Percentiles rank a stretch among this genome's conserved stretches.
Conservation (phyloP, 2,888 invertebrate genomes). For the Clistopyga incitator region DNA sequence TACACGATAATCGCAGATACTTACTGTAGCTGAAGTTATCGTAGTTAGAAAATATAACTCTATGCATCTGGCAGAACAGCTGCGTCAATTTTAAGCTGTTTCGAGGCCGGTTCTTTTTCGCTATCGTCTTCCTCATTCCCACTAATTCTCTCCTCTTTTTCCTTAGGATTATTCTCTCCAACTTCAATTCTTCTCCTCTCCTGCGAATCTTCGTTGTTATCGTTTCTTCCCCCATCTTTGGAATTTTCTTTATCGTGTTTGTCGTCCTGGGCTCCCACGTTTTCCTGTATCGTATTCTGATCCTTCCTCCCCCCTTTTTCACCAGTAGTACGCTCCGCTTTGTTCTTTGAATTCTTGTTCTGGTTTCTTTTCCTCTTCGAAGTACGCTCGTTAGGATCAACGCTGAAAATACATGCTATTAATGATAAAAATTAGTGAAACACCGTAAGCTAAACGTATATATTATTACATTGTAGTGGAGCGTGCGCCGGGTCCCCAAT, state of each 20-base stretch:
- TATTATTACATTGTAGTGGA: constrained; percentile 90
- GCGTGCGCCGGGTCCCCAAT: constrained; percentile 96
- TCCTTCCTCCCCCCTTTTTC: constrained; percentile 24
- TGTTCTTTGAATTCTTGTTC: constrained; percentile 86
- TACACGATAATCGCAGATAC: constrained; percentile 11
- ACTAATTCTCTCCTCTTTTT: background rate
- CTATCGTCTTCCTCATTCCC: constrained; percentile 4
- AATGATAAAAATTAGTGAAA: background rate
- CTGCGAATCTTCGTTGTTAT: background rate
- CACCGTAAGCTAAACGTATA: constrained; percentile 3
- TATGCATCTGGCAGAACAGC: constrained; percentile 31
- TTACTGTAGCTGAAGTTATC: constrained; percentile 40
- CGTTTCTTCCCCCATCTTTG: background rate
- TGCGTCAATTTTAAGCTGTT: constrained; percentile 32
- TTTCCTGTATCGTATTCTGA: background rate
- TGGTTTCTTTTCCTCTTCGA: constrained; percentile 88
- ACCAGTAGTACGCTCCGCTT: constrained; percentile 70
- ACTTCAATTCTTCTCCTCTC: background rate
- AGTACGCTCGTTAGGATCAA: constrained; percentile 83
- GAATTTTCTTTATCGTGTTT: background rate
- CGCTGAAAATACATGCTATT: constrained; percentile 48
- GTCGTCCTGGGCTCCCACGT: background rate
- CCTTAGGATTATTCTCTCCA: constrained; percentile 1
- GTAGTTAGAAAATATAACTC: constrained; percentile 37
- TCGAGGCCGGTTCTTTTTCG: constrained; percentile 44